These are phyloP conservation scores for Latrodectus geometricus DNA, from an alignment of 1,140 invertebrate species.

Conservation along the genomic window DNA sequence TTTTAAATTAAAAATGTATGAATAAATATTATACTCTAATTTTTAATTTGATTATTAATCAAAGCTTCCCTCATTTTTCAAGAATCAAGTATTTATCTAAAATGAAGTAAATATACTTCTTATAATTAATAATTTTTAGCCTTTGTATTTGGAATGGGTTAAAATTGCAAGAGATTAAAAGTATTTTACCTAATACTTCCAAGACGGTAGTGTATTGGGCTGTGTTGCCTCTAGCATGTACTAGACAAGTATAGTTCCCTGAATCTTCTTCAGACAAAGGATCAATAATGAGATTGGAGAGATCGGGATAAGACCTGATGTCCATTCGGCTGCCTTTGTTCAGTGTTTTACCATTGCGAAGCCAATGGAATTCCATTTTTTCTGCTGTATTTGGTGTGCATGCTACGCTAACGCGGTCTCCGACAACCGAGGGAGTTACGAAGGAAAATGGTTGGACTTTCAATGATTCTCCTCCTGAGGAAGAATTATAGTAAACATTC, in stretches of 20 bases:
- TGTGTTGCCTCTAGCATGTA: neutral
- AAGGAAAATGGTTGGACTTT: slow-evolving; percentile 47
- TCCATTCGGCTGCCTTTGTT: no score
- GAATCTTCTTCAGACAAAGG: slow-evolving; percentile 28
- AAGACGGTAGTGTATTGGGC: slow-evolving; percentile 22
- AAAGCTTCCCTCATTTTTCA: no score
- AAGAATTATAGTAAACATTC: no score
- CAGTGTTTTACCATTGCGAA: slow-evolving; percentile 27
- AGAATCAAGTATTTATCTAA: no score
- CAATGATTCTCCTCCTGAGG: neutral
- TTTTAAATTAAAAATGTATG: no score
- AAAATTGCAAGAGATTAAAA: no score
- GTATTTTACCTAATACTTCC: slow-evolving; percentile 18
- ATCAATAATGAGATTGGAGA: slow-evolving; percentile 28
- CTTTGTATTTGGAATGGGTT: no score
- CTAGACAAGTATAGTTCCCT: slow-evolving; percentile 46
- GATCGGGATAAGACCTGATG: no score
- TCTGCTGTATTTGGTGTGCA: slow-evolving; percentile 24
- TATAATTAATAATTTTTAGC: no score
- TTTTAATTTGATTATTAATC: no score
- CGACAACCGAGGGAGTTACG: slow-evolving; percentile 9
- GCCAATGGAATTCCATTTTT: slow-evolving; percentile 40
- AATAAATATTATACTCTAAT: no score
- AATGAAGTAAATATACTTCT: no score
- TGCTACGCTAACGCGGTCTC: slow-evolving; percentile 16